A percentile compares a stretch with the other conserved stretches of the same genome.
phyloP scores from a whole-genome alignment of 2,113 vertebrate genomes.

The Probosciger aterrimus region DNA sequence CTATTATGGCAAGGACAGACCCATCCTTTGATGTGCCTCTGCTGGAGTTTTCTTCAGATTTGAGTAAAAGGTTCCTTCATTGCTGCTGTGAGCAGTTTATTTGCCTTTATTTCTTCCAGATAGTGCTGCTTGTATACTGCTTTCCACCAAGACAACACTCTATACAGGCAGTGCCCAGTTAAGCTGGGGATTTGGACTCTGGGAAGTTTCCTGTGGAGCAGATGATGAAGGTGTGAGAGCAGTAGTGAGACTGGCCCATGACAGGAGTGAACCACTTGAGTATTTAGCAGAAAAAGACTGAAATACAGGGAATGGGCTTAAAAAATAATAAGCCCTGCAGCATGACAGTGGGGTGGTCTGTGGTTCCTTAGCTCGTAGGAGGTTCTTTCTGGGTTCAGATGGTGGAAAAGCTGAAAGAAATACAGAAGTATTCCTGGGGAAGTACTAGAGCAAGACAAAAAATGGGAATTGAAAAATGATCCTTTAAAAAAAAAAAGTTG shows the following conservation, averaged over 20 bases:
- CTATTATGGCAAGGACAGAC: constrained; percentile 13
- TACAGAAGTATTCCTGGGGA: neutral
- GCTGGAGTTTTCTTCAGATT: neutral
- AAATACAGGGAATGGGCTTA: neutral
- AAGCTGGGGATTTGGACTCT: neutral
- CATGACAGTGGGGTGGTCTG: no score
- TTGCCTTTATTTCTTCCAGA: constrained; percentile 25
- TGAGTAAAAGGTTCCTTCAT: constrained; percentile 15
- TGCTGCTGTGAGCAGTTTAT: neutral
- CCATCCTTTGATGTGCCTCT: constrained; percentile 5
- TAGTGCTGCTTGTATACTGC: neutral
- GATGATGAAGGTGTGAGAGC: neutral
- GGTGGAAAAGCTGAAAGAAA: neutral
- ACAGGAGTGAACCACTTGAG: neutral
- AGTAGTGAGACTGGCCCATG: rapidly evolving
- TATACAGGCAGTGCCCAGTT: neutral
- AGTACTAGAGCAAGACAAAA: neutral
- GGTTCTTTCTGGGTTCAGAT: neutral
- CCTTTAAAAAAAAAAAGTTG: neutral
- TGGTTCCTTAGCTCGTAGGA: neutral
- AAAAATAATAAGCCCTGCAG: neutral
- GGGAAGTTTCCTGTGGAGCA: neutral
- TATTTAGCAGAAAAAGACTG: neutral
- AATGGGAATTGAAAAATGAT: neutral
- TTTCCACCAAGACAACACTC: neutral